A percentile compares a stretch with the other conserved stretches of the same genome.
Conservation (phyloP, 2,797 vertebrate genomes). For the Pipistrellus pipistrellus region DNA sequence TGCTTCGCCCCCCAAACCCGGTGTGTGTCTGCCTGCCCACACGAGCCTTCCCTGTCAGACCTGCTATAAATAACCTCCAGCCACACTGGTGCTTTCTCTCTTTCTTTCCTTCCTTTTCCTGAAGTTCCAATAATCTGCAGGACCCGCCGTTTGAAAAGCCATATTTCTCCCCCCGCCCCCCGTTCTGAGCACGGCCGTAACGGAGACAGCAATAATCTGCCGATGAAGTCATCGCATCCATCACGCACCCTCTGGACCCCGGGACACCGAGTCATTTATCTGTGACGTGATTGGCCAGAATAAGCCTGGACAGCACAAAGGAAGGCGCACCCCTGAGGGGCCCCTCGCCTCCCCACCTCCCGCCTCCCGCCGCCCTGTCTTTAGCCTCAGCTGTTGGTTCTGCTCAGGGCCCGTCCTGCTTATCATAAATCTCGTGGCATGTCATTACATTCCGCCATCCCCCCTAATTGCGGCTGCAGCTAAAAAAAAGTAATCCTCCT, state of each 20-base stretch:
- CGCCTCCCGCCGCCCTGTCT: not conserved
- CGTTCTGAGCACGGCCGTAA: conserved; percentile 78
- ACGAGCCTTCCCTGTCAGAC: not conserved
- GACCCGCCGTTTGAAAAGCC: conserved; percentile 80
- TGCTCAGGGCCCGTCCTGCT: not conserved
- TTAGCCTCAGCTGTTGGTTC: not conserved
- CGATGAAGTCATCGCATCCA: conserved; percentile 81
- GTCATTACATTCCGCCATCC: not conserved
- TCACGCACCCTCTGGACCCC: conserved; percentile 73
- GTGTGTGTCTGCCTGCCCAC: conserved; percentile 22
- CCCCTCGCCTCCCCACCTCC: not conserved
- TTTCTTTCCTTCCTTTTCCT: not conserved
- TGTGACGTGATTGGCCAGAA: conserved; percentile 74
- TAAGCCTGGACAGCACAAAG: conserved; percentile 49
- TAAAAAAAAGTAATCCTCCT: not conserved
- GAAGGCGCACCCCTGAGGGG: conserved; percentile 64
- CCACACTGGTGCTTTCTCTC: conserved; percentile 59
- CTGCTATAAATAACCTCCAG: conserved; percentile 75
- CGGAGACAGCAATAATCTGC: conserved; percentile 80
- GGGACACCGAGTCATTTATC: conserved; percentile 73
- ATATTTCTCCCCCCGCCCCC: conserved; percentile 24
- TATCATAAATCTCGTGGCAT: not conserved
- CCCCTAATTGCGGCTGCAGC: not conserved
- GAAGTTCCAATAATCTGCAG: conserved; percentile 79
- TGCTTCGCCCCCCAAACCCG: not conserved